Evolutionary conservation across 92 coral and sea anemone genomes (phyloP).

Genomic region (Blastomussa wellsi): DNA sequence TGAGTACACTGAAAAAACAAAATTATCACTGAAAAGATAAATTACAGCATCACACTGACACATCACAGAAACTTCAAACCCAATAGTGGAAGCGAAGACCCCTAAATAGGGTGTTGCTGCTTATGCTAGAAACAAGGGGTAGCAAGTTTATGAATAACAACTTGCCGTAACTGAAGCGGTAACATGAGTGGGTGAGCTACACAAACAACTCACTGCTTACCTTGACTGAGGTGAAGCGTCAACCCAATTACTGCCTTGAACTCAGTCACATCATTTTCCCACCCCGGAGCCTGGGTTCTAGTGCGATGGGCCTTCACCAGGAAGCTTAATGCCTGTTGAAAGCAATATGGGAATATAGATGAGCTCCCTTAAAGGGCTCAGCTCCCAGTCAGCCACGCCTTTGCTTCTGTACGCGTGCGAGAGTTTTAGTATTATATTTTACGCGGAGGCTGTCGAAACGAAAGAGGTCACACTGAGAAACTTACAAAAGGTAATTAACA

Average conservation of each 20-base stretch:
- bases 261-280: slow-evolving; percentile 75
- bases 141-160: no score
- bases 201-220: slow-evolving; percentile 34
- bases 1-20: slow-evolving; percentile 58
- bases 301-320: slow-evolving; percentile 86
- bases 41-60: background rate
- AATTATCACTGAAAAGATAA: background rate
- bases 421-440: no score
- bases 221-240: slow-evolving; percentile 73
- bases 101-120: no score
- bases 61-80: no score
- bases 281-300: slow-evolving; percentile 75
- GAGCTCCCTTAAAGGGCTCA: background rate
- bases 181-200: background rate
- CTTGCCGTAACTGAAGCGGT: background rate
- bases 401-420: no score
- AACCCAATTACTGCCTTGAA: slow-evolving; percentile 66
- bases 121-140: no score
- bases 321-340: slow-evolving; percentile 76
- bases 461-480: no score
- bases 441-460: no score
- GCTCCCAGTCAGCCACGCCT: no score
- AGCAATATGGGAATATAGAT: background rate
- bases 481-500: no score
- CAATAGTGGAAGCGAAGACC: no score